These are phyloP conservation scores for Salticus scenicus DNA, from an alignment of 2,888 invertebrate genomes.

Conservation along the genomic window DNA sequence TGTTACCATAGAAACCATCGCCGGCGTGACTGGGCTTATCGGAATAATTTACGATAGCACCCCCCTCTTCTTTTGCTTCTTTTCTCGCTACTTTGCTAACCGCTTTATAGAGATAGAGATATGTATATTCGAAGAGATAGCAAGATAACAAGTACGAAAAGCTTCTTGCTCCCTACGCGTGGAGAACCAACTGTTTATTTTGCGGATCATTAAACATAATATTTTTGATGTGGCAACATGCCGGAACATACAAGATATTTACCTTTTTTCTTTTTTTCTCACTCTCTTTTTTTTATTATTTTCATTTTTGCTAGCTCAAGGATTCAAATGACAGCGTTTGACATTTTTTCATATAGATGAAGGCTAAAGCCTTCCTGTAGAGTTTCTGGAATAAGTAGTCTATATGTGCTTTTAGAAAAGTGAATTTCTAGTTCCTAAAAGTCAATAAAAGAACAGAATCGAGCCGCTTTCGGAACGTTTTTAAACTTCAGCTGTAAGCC, in stretches of 20 bases:
- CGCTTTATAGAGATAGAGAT: slow-evolving; percentile 41
- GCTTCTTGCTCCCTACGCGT: not conserved
- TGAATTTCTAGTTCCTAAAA: too few relatives aligned
- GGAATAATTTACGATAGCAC: slow-evolving; percentile 66
- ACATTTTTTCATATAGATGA: too few relatives aligned
- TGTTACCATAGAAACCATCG: slow-evolving; percentile 57
- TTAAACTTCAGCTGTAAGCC: too few relatives aligned
- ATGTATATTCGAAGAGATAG: not conserved
- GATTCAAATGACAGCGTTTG: slow-evolving; percentile 7
- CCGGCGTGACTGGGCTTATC: slow-evolving; percentile 63
- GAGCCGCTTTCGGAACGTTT: too few relatives aligned
- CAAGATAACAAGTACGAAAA: not conserved
- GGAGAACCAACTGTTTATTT: not conserved
- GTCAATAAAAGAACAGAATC: too few relatives aligned
- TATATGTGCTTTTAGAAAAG: too few relatives aligned
- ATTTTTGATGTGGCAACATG: slow-evolving; percentile 4
- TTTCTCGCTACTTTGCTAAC: slow-evolving; percentile 38
- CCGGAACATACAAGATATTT: not conserved
- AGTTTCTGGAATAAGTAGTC: too few relatives aligned
- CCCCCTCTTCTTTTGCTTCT: not conserved
- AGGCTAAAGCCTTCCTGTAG: too few relatives aligned
- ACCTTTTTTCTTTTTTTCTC: not conserved
- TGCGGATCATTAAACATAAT: slow-evolving; percentile 12
- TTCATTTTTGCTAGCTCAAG: not conserved
- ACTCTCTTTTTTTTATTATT: not conserved